Conservation (phyloP, 2,888 invertebrate species). For the Diplolepis rosae region DNA sequence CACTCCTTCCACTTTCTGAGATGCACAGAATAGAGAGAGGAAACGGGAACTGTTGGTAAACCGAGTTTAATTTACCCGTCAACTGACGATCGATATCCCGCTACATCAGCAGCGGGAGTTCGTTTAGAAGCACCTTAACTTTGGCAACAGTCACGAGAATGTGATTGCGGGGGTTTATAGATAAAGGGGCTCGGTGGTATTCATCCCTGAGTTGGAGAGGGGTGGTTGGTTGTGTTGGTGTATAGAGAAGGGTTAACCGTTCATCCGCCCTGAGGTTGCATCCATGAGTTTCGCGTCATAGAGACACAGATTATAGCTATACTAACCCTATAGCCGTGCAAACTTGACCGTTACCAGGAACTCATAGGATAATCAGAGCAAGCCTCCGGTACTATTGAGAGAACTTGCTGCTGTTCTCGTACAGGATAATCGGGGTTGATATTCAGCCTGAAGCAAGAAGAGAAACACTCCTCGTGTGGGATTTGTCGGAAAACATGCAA, state of each 20-base stretch:
- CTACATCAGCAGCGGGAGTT: slow-evolving; percentile 45
- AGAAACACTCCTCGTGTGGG: slow-evolving; percentile 1
- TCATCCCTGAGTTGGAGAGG: slow-evolving; percentile 34
- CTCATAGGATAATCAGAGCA: slow-evolving; percentile 44
- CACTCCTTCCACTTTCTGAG: neutral
- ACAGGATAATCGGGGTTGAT: slow-evolving; percentile 36
- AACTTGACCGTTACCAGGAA: slow-evolving; percentile 17
- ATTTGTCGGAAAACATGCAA: slow-evolving; percentile 10
- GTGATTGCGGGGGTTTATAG: neutral
- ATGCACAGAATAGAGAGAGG: slow-evolving; percentile 1
- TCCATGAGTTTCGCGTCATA: slow-evolving; percentile 43
- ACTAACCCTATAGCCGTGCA: slow-evolving; percentile 41
- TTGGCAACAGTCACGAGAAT: slow-evolving; percentile 36
- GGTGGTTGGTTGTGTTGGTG: too few relatives aligned
- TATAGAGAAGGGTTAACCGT: slow-evolving; percentile 42
- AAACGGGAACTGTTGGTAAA: slow-evolving; percentile 45
- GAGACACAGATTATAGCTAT: slow-evolving; percentile 35
- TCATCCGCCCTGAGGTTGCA: slow-evolving; percentile 38
- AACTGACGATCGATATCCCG: slow-evolving; percentile 52
- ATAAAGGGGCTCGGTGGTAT: slow-evolving; percentile 6
- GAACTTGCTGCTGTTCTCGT: slow-evolving; percentile 16
- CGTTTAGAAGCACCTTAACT: slow-evolving; percentile 42
- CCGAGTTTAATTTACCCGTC: slow-evolving; percentile 61
- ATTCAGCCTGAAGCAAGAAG: slow-evolving; percentile 10
- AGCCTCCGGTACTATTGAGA: slow-evolving; percentile 36